Evolutionary conservation across 2,113 vertebrate genomes (phyloP).

Genomic region (Nettapus auritus): DNA sequence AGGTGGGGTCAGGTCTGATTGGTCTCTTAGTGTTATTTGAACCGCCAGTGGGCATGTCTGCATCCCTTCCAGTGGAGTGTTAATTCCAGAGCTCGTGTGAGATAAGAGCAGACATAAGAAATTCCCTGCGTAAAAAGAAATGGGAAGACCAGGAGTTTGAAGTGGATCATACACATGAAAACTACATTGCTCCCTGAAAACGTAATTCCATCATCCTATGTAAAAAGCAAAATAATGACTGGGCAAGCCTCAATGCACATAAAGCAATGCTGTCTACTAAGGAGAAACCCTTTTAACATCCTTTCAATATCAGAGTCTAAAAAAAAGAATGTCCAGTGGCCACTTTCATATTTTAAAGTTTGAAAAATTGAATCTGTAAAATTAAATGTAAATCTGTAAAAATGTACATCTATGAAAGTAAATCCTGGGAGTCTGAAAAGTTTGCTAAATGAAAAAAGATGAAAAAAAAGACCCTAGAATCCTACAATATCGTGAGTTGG

Average conservation of each 20-base stretch:
- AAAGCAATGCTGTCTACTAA: not conserved
- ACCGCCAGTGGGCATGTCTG: not conserved
- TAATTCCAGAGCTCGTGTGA: not conserved
- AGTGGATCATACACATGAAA: not conserved
- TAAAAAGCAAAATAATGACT: not conserved
- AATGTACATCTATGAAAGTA: not conserved
- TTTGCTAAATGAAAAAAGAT: not conserved
- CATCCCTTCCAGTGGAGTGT: not conserved
- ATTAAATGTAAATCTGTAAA: not conserved
- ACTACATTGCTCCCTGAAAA: not conserved
- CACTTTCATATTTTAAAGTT: not conserved
- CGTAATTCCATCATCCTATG: not conserved
- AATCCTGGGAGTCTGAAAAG: not conserved
- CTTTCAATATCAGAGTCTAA: not conserved
- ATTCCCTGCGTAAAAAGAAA: not conserved
- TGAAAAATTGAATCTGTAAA: not conserved
- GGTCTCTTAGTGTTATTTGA: not conserved
- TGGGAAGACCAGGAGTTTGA: not conserved
- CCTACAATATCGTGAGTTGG: not conserved
- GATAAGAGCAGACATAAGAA: not conserved
- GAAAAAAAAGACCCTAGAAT: not conserved
- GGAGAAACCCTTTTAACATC: not conserved
- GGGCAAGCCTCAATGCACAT: not conserved
- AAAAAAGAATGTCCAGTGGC: not conserved
- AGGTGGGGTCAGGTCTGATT: not conserved